These are phyloP conservation scores for Rotaria magnacalcarata DNA, from an alignment of 2,888 invertebrate genomes.

Conservation along the genomic window DNA sequence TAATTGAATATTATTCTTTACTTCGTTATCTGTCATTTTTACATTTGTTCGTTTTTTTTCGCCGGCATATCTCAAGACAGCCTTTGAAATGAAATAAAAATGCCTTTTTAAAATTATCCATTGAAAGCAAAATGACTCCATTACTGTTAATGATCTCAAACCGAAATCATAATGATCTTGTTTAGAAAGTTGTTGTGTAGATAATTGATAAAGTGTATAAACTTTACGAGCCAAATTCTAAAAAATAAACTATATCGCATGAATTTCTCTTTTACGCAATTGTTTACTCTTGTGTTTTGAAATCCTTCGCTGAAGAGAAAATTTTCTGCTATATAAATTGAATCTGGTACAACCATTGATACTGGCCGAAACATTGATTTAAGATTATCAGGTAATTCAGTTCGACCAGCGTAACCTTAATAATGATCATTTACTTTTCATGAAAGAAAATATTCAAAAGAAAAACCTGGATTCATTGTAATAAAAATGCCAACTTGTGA, in stretches of 20 bases:
- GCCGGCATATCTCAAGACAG: constrained; percentile 77
- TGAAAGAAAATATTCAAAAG: too few species aligned
- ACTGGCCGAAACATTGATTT: constrained; percentile 89
- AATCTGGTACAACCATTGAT: constrained; percentile 84
- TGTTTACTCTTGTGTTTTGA: constrained; percentile 71
- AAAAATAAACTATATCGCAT: background rate
- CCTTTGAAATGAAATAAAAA: constrained; percentile 53
- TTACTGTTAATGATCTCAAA: constrained; percentile 70
- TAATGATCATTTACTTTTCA: background rate
- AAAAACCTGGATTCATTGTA: constrained; percentile 77
- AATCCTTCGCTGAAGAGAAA: constrained; percentile 82
- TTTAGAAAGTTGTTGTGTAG: constrained; percentile 78
- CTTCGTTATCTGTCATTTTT: constrained; percentile 61
- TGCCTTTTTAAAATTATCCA: too few species aligned
- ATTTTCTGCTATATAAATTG: constrained; percentile 79
- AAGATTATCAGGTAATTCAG: constrained; percentile 80
- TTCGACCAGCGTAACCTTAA: constrained; percentile 70
- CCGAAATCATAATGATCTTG: constrained; percentile 87
- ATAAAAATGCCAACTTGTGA: constrained; percentile 78
- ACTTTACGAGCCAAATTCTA: constrained; percentile 61
- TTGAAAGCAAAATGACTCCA: background rate
- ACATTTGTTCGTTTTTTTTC: constrained; percentile 70
- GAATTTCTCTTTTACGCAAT: background rate
- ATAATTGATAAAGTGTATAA: constrained; percentile 71
- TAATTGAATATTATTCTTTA: background rate